Evolutionary conservation across 2,797 vertebrate species (phyloP), one percentile per base, ranked within the genome.

Genomic region (Sternarchorhynchus goeldii): DNA sequence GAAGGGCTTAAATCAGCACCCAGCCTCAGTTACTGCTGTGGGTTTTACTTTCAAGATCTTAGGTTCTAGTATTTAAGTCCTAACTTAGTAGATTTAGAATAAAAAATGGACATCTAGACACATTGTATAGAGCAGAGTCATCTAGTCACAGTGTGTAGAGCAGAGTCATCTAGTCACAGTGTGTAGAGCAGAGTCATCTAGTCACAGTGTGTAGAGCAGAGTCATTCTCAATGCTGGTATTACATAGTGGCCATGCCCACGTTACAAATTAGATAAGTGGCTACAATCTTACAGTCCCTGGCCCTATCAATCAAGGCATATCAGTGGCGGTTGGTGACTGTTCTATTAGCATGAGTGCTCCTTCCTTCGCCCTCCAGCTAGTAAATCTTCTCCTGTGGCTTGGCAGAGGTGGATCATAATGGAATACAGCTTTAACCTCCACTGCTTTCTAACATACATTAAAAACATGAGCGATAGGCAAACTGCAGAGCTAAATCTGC

Each of bases 381-480:
- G 67, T 72, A 79, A 76, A 82, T 78, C 76, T 76, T 31, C 62
- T 34, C 29, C 53, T 7, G 53, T n/a, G 31, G 53, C 53, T 16
- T 58, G 34, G 8, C 67, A 53, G 65, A 70, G 50, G 25, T 16
- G 50, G 16, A 17, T 70, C 50, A 70, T 65, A 58, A 73, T 78
- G 3, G 25, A 36, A 36, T 20, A 8, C 32, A 14, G 55, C 41
- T 66, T 79, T 73, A 59, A 78, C 77, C 69, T 65, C 34, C 31
- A 25, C 18, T 0, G 50, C 70, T 59, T 41, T 45, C 69, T 73
- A 58, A 45, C 21, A 65, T 31, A 50, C 16, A 55, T 59, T 73
- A 79, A 34, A 21, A 59, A 34, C 18, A 25, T 14, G 1, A 2
- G 70, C 7, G 55, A 58, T 67, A 34, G 73, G 45, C 36, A 58